Evolutionary conservation across 2,113 vertebrate genomes (phyloP), one percentile per base, ranked within the genome.

Genomic region (Gnathonemus longibarbis): DNA sequence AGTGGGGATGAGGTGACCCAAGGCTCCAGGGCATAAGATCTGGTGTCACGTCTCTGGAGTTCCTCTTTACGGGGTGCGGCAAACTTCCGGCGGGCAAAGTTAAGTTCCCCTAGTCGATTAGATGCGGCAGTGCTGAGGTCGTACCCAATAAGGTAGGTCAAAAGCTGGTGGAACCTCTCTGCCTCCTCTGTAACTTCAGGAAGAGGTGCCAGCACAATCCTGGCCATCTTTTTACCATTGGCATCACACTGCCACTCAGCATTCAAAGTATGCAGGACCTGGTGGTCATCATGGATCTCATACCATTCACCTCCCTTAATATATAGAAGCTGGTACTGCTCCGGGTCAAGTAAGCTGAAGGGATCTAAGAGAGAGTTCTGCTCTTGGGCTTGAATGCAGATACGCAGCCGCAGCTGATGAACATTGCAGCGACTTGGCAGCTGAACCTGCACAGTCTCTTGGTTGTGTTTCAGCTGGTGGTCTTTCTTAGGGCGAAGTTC

Each of bases 221-320:
- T 89, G 0, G 94, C 93, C 0, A 62, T 92, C 11, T 94, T 91
- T 24, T 83, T 52, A 5, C 92, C 94, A 1, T 90, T 49, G 31
- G 83, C 21, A 5, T 94, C 93, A 89, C 24, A 87, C 13, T 90
- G 92, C 95, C 95, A 95, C 3, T 94, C 94, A 15, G 94, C 92
- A 88, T 95, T 94, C 31, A 96, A 90, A 0, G 95, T 96, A 91
- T 93, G 90, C 89, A 97, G 88, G 15, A 96, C 91, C 92, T 97
- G 96, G 89, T 92, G 95, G 91, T 96, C 94, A 62, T 97, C 96
- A 1, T 95, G 96, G 85, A 95, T 95, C 91, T 97, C 96, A 50
- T 94, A 96, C 94, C 93, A 95, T 19, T 95, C 93, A 0, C 84
- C 89, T 0, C 90, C 93, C 27, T 93, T 93, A 49, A 87, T 84